phyloP scores from a whole-genome alignment of 2,888 invertebrate genomes.

The Xanthorhoe designata region DNA sequence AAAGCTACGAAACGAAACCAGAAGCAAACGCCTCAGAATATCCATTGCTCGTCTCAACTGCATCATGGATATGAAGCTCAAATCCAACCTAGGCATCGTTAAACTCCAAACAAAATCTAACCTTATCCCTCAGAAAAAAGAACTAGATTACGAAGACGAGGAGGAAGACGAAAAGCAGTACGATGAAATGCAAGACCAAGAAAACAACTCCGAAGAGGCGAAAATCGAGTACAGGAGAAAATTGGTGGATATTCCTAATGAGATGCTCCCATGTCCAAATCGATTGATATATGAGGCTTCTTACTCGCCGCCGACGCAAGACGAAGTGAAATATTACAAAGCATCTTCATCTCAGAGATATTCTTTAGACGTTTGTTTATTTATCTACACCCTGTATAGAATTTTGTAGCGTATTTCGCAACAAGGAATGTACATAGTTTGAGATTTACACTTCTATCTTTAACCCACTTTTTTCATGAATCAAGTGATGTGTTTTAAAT shows the following conservation, averaged over 20 bases:
- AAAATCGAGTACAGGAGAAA: constrained; percentile 72
- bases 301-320: constrained; percentile 76
- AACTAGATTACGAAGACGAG: constrained; percentile 64
- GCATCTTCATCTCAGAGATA: constrained; percentile 59
- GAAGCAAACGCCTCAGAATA: constrained; percentile 88
- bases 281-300: constrained; percentile 70
- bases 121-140: constrained; percentile 56
- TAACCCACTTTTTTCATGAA: constrained; percentile 7
- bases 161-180: constrained; percentile 71
- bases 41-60: constrained; percentile 89
- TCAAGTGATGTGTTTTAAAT: not conserved
- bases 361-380: constrained; percentile 47
- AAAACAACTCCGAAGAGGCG: constrained; percentile 56
- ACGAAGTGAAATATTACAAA: constrained; percentile 79
- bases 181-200: constrained; percentile 78
- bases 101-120: constrained; percentile 58
- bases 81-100: constrained; percentile 54
- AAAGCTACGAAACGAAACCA: constrained; percentile 90
- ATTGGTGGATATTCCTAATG: constrained; percentile 70
- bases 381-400: constrained; percentile 46
- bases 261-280: constrained; percentile 74
- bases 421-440: constrained; percentile 46
- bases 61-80: constrained; percentile 82
- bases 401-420: constrained; percentile 57
- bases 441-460: constrained; percentile 14